Percentiles rank a stretch among this genome's conserved stretches.
phyloP scores from a whole-genome alignment of 92 coral and sea anemone species.

The Paragorgia papillata region DNA sequence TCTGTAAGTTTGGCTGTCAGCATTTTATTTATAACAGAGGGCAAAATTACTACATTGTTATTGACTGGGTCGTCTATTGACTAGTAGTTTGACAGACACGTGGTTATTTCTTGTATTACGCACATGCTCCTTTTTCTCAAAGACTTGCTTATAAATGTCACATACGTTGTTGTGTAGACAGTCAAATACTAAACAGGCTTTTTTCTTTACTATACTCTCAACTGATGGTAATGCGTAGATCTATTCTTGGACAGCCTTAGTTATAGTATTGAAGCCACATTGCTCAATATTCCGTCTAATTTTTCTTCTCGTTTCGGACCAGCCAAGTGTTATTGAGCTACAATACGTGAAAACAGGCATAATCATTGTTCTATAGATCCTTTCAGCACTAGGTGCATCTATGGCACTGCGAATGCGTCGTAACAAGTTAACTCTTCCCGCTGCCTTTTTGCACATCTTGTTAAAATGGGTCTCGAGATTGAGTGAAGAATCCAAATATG shows the following conservation, averaged over 20 bases:
- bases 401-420: constrained; percentile 44
- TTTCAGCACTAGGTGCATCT: constrained; percentile 29
- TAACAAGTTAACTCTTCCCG: constrained; percentile 53
- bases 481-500: constrained; percentile 55
- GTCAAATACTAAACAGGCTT: constrained; percentile 41
- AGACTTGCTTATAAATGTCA: too few relatives aligned
- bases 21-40: too few relatives aligned
- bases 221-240: constrained; percentile 36
- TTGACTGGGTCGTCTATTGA: too few relatives aligned
- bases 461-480: constrained; percentile 54
- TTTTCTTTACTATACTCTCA: constrained; percentile 35
- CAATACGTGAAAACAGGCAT: too few relatives aligned
- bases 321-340: too few relatives aligned
- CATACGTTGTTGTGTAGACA: constrained; percentile 31
- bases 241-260: constrained; percentile 42
- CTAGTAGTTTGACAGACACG: too few relatives aligned
- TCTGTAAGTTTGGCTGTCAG: too few relatives aligned
- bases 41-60: too few relatives aligned
- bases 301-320: constrained; percentile 47
- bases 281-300: constrained; percentile 48
- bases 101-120: too few relatives aligned
- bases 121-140: too few relatives aligned
- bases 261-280: constrained; percentile 50
- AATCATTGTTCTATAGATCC: too few relatives aligned
- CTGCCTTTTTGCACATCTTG: constrained; percentile 55